Percentiles rank a stretch among this genome's conserved stretches.
phyloP scores from a whole-genome alignment of 2,113 vertebrate species.

The Ciconia stormi region DNA sequence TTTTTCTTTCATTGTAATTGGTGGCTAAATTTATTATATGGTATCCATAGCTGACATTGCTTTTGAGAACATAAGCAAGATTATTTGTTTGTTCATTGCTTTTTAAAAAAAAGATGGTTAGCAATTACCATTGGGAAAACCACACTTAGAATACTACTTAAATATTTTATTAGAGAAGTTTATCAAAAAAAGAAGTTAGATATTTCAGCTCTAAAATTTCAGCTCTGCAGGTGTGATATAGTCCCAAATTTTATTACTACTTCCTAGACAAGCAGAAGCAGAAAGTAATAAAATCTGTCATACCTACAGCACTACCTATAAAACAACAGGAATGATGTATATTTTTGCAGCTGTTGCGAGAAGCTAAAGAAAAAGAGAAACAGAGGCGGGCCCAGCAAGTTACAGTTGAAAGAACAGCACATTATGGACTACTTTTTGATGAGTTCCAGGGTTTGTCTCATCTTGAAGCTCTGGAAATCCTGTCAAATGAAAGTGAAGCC shows the following conservation, averaged over 20 bases:
- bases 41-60: background rate
- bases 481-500: conserved; percentile 94
- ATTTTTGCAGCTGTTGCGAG: conserved; percentile 86
- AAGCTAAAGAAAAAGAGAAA: conserved; percentile 96
- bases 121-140: background rate
- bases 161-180: conserved; percentile 14
- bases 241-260: background rate
- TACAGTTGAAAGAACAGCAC: conserved; percentile 85
- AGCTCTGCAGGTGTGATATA: background rate
- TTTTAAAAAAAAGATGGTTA: background rate
- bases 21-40: background rate
- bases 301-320: background rate
- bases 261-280: background rate
- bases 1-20: background rate
- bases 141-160: background rate
- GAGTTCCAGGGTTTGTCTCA: conserved; percentile 97
- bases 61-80: background rate
- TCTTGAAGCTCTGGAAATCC: conserved; percentile 96
- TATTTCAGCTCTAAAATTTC: background rate
- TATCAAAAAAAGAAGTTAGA: background rate
- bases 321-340: background rate
- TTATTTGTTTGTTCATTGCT: background rate
- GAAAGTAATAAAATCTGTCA: background rate
- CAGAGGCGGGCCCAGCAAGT: conserved; percentile 85
- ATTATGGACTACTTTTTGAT: conserved; percentile 95